Evolutionary conservation across 2,113 vertebrate species (phyloP).

Genomic region (Callithrix jacchus): DNA sequence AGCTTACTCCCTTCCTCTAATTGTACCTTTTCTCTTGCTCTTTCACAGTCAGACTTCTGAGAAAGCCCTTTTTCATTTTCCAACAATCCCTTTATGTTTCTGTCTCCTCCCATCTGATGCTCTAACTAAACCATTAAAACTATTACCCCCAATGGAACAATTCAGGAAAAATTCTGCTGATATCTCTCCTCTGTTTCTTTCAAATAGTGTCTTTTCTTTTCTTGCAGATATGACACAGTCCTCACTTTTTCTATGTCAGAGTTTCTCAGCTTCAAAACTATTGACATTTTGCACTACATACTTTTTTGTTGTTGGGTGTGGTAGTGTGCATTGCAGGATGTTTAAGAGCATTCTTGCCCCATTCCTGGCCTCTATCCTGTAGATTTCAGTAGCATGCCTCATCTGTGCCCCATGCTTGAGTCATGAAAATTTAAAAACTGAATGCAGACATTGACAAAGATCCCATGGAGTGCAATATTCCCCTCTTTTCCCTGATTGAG

Average conservation of each 20-base stretch:
- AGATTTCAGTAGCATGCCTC: not conserved
- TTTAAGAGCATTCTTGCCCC: not conserved
- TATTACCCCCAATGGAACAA: not conserved
- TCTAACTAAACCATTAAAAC: not conserved
- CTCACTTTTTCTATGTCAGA: not conserved
- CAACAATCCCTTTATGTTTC: not conserved
- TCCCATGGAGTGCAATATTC: not conserved
- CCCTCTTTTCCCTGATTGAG: accelerated
- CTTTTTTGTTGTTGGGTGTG: not conserved
- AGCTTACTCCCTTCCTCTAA: not conserved
- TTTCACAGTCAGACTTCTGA: not conserved
- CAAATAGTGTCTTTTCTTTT: not conserved
- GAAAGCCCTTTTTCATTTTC: not conserved
- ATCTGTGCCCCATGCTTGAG: not conserved
- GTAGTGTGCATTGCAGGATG: not conserved
- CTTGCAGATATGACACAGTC: not conserved
- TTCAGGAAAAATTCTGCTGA: not conserved
- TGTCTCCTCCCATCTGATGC: not conserved
- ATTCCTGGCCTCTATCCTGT: not conserved
- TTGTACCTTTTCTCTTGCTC: not conserved
- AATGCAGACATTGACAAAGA: not conserved
- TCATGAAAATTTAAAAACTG: not conserved
- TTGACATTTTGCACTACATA: not conserved
- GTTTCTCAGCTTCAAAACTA: not conserved
- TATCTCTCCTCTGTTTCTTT: not conserved